phyloP scores from a whole-genome alignment of 2,113 vertebrate species.

The Dissostichus mawsoni region DNA sequence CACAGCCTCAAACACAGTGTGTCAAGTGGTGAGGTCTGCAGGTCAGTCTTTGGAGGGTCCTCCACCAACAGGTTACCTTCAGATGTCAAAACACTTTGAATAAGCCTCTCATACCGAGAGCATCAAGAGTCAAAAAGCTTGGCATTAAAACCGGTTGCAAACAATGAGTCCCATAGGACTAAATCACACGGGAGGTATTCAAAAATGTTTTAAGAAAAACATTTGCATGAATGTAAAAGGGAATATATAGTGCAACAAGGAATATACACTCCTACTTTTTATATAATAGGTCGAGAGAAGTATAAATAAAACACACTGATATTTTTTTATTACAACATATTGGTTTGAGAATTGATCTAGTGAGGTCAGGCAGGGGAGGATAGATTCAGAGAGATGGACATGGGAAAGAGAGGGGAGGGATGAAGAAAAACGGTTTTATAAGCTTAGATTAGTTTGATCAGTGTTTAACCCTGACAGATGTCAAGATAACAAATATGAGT shows the following conservation, averaged over 20 bases:
- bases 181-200: background rate
- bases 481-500: background rate
- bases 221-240: background rate
- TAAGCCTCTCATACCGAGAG: constrained; percentile 42
- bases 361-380: background rate
- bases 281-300: background rate
- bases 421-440: background rate
- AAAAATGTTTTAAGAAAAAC: background rate
- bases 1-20: constrained; percentile 21
- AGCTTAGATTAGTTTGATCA: constrained; percentile 4
- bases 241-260: background rate
- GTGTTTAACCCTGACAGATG: background rate
- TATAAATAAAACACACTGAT: background rate
- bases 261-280: background rate
- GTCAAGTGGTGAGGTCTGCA: constrained; percentile 29
- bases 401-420: too few relatives aligned
- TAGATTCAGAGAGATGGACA: background rate
- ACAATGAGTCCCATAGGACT: background rate
- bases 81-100: constrained; percentile 38
- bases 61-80: constrained; percentile 35
- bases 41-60: constrained; percentile 38
- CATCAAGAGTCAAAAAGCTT: constrained; percentile 21
- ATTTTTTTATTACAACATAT: too few relatives aligned
- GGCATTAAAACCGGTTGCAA: background rate
- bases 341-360: background rate